Base-by-base conservation (phyloP, 2,888 invertebrate species). In the Oxyteleia sp. region DNA sequence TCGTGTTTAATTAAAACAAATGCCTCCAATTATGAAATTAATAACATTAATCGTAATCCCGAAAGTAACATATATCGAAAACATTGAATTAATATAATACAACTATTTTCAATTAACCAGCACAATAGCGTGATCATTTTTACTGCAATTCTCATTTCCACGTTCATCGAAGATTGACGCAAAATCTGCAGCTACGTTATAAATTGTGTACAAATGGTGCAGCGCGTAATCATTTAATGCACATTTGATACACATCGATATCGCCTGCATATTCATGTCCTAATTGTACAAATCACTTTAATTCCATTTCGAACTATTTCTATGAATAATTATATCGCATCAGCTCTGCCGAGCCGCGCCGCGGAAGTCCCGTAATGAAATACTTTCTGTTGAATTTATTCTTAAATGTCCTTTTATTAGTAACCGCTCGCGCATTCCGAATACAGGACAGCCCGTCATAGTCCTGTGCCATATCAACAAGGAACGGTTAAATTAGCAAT, bases 401-500 rank as follows among this genome's bases (percentile, higher is more conserved):
- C 20, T 78, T 68, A 29, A 69, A 63, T 38, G 53, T 20, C 11
- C 45, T 35, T 69, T 47, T 18, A 18, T 57, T 63, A 18, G 41
- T 18, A 35, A 7, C 11, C 18, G 16, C 15, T 15, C 11, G 16
- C 16, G n/a, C n/a, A n/a, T n/a, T n/a, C n/a, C n/a, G n/a, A n/a
- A n/a, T n/a, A n/a, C n/a, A n/a, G n/a, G n/a, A n/a, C n/a, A n/a
- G n/a, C n/a, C n/a, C n/a, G n/a, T n/a, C n/a, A n/a, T n/a, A n/a
- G n/a, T n/a, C n/a, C n/a, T n/a, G n/a, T n/a, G n/a, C n/a, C 55
- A 47, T 64, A 74, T 61, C 68, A 81, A 81, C 66, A 74, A 69
- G 68, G 26, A 80, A 80, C 63, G 63, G 61, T 81, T 81, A 59
- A 74, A 81, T 74, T 81, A 74, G 72, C 74, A 69, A 69, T 81